Evolutionary conservation across 2,113 vertebrate genomes (phyloP), one percentile per base, ranked within the genome.

Genomic region (Crotophaga sulcirostris): DNA sequence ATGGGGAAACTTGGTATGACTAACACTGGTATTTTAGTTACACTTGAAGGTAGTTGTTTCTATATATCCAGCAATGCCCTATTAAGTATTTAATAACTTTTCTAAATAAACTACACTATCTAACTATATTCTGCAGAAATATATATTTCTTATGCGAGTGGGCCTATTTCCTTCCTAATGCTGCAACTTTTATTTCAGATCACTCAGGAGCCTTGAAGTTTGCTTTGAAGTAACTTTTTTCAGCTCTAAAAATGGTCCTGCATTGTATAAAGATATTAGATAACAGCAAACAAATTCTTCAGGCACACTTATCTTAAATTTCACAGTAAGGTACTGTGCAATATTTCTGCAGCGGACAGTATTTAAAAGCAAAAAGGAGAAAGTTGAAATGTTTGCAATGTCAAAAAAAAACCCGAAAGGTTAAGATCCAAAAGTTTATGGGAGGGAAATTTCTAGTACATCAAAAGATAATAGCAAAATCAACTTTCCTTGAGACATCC

Each of bases 11-110:
- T 72, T 83, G 36, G 54, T 64, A 66, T 89, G 59, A 90, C 76
- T 90, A 84, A 88, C 40, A 42, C 28, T 73, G 83, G 77, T 47
- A 91, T 91, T 94, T 67, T 73, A 84, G 66, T 87, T 89, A 56
- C 15, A 45, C 40, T 87, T 91, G 49, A 73, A 85, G 69, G 51
- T 3, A 76, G 51, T 24, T 42, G 9, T 76, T 96, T 51, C 63
- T 90, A n/a, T 77, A 54, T 63, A 91, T 24, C 62, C 29, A 82
- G 31, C 38, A 91, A 49, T 85, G 21, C 15, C 15, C 17, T 79
- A 67, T 89, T 82, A 75, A 60, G 3, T 77, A 38, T 85, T 95
- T 81, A 25, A 38, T 40, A 80, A 7, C 26, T 78, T 69, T n/a
- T 66, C 10, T 45, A 66, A 86, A 67, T 74, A 70, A 83, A 84